Base-by-base conservation (phyloP, 2,888 invertebrate genomes). In the Ophion obscuratus region DNA sequence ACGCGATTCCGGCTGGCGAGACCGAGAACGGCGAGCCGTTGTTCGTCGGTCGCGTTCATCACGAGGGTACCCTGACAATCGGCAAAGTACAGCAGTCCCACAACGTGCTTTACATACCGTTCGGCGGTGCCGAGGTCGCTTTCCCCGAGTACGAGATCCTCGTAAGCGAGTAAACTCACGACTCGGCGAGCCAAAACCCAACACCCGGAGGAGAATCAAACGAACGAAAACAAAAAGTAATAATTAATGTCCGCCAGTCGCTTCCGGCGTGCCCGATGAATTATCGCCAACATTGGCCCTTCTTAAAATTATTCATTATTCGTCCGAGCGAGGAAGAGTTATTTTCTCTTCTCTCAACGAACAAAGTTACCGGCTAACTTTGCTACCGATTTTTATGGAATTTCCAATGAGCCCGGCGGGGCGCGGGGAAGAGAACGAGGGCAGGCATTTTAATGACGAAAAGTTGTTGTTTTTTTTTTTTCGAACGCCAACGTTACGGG, bases 31-130 rank as follows among this genome's bases (percentile, higher is more conserved):
- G 97, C 0, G 98, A 98, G 92, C 96, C 97, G 0, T 95, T 98
- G 2, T 98, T 95, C 94, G 95, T 97, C 59, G 98, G 98, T 20
- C 96, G 98, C 87, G 97, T 96, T 0, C 95, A 95, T 61, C 97
- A 98, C 91, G 97, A 97, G 89, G 97, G 97, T 83, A 96, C 96
- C 84, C 88, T 97, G 70, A 97, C 97, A 36, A 95, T 96, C 40
- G 98, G 98, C 91, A 98, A 98, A 94, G 96, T 98, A 2, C 98
- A 98, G 90, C 96, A 97, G 59, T 97, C 97, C 10, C 98, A 98
- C 92, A 97, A 96, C 40, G 96, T 96, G 78, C 96, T 97, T 93
- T 98, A 98, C 95, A 97, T 98, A 94, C 96, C 98, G 17, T 98
- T 96, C 92, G 97, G 95, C 0, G 98, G 98, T 66, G 95, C 96